Evolutionary conservation across 2,113 vertebrate species (phyloP), one percentile per base, ranked within the genome.

Genomic region (Tor tambroides): DNA sequence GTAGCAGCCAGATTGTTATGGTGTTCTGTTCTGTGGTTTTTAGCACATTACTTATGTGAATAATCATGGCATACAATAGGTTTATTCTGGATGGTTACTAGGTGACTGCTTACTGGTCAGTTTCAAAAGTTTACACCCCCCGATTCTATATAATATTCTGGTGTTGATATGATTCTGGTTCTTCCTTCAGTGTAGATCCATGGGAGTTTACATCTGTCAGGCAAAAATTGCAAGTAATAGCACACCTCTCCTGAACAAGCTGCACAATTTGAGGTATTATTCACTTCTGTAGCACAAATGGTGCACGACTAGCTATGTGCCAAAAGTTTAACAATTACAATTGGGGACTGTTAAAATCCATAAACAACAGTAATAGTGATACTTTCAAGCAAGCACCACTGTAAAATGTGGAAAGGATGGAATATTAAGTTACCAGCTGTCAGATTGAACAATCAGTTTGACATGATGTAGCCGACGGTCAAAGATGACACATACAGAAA

Each of bases 361-460:
- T 41, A 32, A 71, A 17, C 75, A 49, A 32, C 14, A 5, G 4
- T 72, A 72, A 72, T 23, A 72, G 8, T 23, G 43, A 77, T 30
- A 78, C 26, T 49, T 77, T 26, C 26, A 21, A 54, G 75, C 14
- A 51, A 78, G 41, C 75, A 51, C n/a, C 75, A 43, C 72, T 26
- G 41, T 23, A 38, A 61, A 80, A 61, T 80, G 54, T n/a, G 12
- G 23, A 61, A 15, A 41, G 5, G 30, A 35, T 56, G 26, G 78
- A 63, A 26, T 59, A 80, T 80, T 80, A 59, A 56, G 28, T 43
- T 65, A 17, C 59, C 5, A 1, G 56, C 56, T 81, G 59, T 65
- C 35, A 81, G 59, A 65, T 6, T 28, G 14, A 81, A 65, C 59
- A 65, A 65, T 46, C 38, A 81, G n/a, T 65, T 41, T 80, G 78